Evolutionary conservation across 2,113 vertebrate genomes (phyloP).

Genomic region (Phyllostomus discolor): DNA sequence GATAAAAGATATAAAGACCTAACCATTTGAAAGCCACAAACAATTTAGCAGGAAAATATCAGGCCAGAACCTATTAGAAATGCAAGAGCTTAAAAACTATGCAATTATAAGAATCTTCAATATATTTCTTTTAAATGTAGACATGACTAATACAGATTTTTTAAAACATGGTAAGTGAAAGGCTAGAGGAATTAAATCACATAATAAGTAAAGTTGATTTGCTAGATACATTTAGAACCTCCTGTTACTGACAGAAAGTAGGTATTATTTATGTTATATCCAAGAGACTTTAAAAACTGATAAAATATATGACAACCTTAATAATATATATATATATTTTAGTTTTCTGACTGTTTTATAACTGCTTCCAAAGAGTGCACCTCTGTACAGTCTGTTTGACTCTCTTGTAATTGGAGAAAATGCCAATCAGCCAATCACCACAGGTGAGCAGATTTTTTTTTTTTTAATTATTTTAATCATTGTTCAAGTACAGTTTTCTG

Average conservation of each 20-base stretch:
- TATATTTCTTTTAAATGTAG: not conserved
- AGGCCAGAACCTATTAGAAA: not conserved
- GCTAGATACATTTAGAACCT: not conserved
- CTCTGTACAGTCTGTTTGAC: not conserved
- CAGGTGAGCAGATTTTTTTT: not conserved
- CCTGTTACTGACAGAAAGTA: not conserved
- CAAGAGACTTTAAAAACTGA: not conserved
- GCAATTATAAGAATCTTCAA: not conserved
- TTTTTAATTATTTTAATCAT: no score
- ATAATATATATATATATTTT: not conserved
- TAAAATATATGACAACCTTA: not conserved
- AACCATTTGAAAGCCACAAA: not conserved
- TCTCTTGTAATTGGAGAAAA: not conserved
- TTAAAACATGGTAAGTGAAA: not conserved
- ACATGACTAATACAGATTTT: not conserved
- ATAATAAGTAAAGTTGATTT: not conserved
- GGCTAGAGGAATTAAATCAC: not conserved
- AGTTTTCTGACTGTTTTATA: not conserved
- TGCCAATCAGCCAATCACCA: not conserved
- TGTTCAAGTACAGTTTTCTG: no score
- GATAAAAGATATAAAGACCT: not conserved
- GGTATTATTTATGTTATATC: not conserved
- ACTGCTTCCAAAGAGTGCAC: not conserved
- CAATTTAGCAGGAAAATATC: not conserved
- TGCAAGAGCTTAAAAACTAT: not conserved